Base-by-base conservation (phyloP, 2,797 vertebrate species). In the Hipposideros larvatus region DNA sequence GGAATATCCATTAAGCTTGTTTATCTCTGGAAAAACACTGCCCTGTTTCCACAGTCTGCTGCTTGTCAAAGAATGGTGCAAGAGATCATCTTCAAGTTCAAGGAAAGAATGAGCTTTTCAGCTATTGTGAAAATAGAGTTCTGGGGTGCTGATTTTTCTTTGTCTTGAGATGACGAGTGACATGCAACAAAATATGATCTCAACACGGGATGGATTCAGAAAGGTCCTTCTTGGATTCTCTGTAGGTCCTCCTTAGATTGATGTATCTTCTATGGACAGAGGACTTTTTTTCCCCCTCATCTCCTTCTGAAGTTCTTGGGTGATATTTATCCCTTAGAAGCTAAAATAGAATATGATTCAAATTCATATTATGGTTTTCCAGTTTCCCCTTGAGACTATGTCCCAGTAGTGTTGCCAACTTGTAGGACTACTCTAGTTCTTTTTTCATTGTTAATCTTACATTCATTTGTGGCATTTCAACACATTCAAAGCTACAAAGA, bases 11-110 rank as follows among this genome's bases (percentile, higher is more conserved):
- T 97, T 96, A 96, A 79, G 73, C 74, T 95, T 97, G 94, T 96
- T 97, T 97, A 97, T 97, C 74, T 96, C 97, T 95, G 92, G 97
- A 96, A 97, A 96, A 98, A 96, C 90, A 95, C 95, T 92, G 79
- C 48, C 82, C 34, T 61, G 51, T 94, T 95, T 96, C 74, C 94
- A 94, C 46, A 93, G 61, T 53, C 93, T 89, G 70, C 46, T 92
- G 34, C 85, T 91, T 55, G 43, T 94, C 92, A 95, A 87, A 57
- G 89, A 91, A 96, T 59, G 77, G 74, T 88, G 85, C 53, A 68
- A 93, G 90, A 96, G 87, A 90, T 91, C 68, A 91, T 90, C 90
- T 94, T 57, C 9, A 31, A 80, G 85, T 95, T 97, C 95, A 95
- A 71, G 57, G n/a, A 75, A 31, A 85, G 73, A 61, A 83, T 90